Percentiles rank a stretch among this genome's conserved stretches.
Evolutionary conservation across 2,797 vertebrate species (phyloP).

Genomic region (Poeciliopsis gracilis): DNA sequence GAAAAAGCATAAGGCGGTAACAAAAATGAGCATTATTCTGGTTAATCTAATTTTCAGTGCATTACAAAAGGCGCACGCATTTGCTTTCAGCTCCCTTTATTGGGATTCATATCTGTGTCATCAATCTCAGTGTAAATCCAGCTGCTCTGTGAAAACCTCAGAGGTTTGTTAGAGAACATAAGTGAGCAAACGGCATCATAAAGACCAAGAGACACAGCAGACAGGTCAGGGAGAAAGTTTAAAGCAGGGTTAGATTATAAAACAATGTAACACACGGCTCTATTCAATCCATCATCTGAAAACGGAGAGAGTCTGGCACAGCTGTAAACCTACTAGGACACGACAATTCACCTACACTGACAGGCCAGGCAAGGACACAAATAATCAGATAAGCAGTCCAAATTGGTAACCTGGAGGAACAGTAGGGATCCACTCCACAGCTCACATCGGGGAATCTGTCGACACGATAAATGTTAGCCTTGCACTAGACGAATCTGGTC

Average conservation of each 20-base stretch:
- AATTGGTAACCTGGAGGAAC: neutral
- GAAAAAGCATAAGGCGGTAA: neutral
- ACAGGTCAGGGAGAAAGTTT: neutral
- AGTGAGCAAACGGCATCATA: neutral
- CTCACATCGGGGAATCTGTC: neutral
- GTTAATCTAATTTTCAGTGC: neutral
- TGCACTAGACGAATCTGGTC: neutral
- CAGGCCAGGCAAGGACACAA: neutral
- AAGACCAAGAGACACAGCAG: neutral
- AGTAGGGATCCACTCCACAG: neutral
- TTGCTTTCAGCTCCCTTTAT: neutral
- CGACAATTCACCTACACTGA: neutral
- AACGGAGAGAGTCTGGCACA: neutral
- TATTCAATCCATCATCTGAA: neutral
- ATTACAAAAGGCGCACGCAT: neutral
- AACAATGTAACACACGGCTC: neutral
- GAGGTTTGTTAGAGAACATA: neutral
- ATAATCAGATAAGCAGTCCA: neutral
- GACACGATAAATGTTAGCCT: neutral
- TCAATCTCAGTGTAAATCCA: neutral
- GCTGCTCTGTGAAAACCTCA: neutral
- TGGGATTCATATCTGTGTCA: neutral
- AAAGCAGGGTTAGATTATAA: neutral
- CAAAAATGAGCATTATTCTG: neutral
- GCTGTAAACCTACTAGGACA: neutral